Percentiles rank a stretch among this genome's conserved stretches.
Conservation (phyloP, 2,113 vertebrate genomes). For the Pseudorhombus dupliciocellatus region DNA sequence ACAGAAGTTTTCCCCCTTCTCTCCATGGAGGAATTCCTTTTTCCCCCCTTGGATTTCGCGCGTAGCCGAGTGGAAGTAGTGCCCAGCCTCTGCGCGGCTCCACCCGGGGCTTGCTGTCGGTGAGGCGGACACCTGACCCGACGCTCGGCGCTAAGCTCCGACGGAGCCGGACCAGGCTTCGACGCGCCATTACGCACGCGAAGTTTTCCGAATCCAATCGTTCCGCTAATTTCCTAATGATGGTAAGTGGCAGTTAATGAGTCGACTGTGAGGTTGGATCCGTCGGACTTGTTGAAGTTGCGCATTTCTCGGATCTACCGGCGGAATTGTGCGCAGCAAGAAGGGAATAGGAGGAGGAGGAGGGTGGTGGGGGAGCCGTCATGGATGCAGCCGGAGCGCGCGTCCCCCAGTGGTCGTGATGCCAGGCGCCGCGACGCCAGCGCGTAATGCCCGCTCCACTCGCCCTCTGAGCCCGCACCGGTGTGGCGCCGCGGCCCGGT, state of each 20-base stretch:
- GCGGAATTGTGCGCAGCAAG: background rate
- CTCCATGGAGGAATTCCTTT: background rate
- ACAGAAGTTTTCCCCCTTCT: background rate
- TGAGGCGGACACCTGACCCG: constrained; percentile 71
- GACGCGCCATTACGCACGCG: background rate
- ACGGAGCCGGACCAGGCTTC: background rate
- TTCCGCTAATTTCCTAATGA: background rate
- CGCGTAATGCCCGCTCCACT: background rate
- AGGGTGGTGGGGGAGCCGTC: background rate
- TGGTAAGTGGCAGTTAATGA: background rate
- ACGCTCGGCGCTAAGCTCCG: constrained; percentile 7
- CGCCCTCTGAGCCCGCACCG: constrained; percentile 47
- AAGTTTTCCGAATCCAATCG: too few species aligned
- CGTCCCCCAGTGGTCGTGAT: constrained; percentile 11
- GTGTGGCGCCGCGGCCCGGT: constrained; percentile 60
- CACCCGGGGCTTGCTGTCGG: background rate
- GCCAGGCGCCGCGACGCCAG: background rate
- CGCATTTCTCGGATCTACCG: background rate
- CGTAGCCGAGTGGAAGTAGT: background rate
- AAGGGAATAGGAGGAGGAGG: background rate
- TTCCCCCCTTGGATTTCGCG: background rate
- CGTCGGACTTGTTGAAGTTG: background rate
- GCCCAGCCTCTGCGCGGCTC: background rate
- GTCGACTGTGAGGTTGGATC: background rate
- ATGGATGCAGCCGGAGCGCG: constrained; percentile 41